Evolutionary conservation across 2,888 invertebrate species (phyloP), one percentile per base, ranked within the genome.

Genomic region (Tenthredo notha): DNA sequence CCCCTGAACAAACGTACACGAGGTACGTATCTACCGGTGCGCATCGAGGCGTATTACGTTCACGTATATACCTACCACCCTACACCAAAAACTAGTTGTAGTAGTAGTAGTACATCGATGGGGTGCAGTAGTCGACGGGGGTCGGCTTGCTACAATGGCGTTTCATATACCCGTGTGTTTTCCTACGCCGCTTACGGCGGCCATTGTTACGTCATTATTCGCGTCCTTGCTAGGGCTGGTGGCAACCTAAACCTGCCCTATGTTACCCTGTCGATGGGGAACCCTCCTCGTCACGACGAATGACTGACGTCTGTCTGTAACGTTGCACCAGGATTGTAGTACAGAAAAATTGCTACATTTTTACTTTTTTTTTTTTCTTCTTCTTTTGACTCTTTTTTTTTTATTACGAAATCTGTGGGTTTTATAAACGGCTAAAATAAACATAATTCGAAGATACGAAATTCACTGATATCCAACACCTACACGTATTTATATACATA

Each of bases 201-300:
- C 92, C 92, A 93, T 93, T 93, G 93, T 93, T 93, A 90, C 92
- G 90, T 93, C 92, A 92, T 93, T 93, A 93, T 92, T 93, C 92
- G 91, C 89, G 89, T 90, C 85, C 88, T 85, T 86, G 85, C 85
- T 18, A 84, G 87, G 87, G 87, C 84, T 84, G 77, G 50, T 80
- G 37, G 80, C 61, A 40, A 58, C 80, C 80, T 80, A 80, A 58
- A 61, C 58, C 80, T 40, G 40, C 61, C 47, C 25, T 29, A 37
- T 74, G 58, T 47, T 61, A 10, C 18, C 54, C 12, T 65, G 75
- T 61, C 67, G 40, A 50, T 43, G 43, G 77, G 77, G 50, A 77
- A 50, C 10, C n/a, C n/a, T n/a, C n/a, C 10, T 50, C 15, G 77
- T 74, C 37, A 15, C 50, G 6, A 40, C 54, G 54, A 50, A 50